These are phyloP conservation scores for Sebastes jordani DNA, from an alignment of 2,797 vertebrate species.

Conservation along the genomic window DNA sequence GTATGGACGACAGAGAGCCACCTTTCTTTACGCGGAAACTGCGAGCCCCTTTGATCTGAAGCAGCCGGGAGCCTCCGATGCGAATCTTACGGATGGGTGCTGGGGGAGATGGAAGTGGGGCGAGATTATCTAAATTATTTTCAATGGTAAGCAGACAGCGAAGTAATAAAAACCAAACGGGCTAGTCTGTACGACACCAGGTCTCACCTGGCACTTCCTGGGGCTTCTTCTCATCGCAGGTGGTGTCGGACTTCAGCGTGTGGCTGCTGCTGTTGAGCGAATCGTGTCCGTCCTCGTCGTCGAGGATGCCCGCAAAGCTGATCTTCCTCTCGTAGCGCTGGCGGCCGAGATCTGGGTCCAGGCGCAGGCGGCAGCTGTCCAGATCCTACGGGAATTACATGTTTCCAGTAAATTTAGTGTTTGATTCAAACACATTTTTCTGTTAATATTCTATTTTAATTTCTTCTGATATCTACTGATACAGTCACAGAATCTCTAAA, in stretches of 20 bases:
- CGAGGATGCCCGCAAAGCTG: slow-evolving; percentile 97
- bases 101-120: slow-evolving; percentile 30
- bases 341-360: slow-evolving; percentile 95
- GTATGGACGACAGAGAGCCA: slow-evolving; percentile 96
- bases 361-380: slow-evolving; percentile 92
- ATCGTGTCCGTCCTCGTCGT: slow-evolving; percentile 95
- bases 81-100: slow-evolving; percentile 93
- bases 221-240: slow-evolving; percentile 93
- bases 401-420: neutral
- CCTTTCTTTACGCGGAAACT: slow-evolving; percentile 99
- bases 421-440: neutral
- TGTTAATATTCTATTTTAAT: neutral
- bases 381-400: slow-evolving; percentile 83
- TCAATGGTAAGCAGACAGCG: neutral
- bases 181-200: rapidly evolving
- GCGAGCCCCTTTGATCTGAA: slow-evolving; percentile 98
- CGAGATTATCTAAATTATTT: slow-evolving; percentile 37
- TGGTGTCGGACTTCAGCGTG: slow-evolving; percentile 96
- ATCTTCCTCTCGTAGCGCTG: slow-evolving; percentile 99
- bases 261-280: slow-evolving; percentile 99
- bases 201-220: slow-evolving; percentile 81
- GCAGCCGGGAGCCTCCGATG: slow-evolving; percentile 95
- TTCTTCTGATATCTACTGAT: neutral
- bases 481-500: neutral
- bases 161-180: rapidly evolving